These are phyloP conservation scores for Syngnathus acus DNA, from an alignment of 2,797 vertebrate genomes.

Conservation along the genomic window DNA sequence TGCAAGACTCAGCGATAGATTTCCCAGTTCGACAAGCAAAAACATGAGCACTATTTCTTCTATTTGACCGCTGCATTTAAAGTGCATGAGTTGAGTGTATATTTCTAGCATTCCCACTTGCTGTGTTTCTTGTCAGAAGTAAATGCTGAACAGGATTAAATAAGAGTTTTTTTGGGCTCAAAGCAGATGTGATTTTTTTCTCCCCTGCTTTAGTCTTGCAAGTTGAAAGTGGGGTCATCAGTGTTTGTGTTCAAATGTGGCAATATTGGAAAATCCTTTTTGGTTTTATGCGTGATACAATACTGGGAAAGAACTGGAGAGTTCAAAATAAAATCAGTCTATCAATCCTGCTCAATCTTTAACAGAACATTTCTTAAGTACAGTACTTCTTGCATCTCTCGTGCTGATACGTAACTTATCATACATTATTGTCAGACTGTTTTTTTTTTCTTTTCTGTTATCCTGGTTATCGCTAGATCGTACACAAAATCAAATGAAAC, in stretches of 20 bases:
- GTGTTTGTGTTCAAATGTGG: not conserved
- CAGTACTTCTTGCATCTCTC: not conserved
- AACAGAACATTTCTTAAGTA: not conserved
- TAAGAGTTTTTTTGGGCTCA: not conserved
- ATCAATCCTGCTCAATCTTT: not conserved
- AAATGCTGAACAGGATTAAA: constrained; percentile 1
- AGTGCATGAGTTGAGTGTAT: constrained; percentile 18
- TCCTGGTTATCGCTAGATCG: not conserved
- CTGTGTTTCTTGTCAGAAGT: constrained; percentile 19
- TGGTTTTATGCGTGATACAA: not conserved
- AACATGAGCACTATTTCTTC: not conserved
- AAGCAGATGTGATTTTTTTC: not conserved
- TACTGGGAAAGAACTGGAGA: not conserved
- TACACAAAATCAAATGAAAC: not conserved
- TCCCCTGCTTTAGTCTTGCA: not conserved
- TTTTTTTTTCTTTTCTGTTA: constrained; percentile 7
- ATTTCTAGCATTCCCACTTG: constrained; percentile 18
- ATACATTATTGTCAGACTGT: not conserved
- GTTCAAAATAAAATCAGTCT: not conserved
- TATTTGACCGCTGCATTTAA: constrained; percentile 12
- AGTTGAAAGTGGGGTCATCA: constrained; percentile 1
- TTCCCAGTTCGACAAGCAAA: not conserved
- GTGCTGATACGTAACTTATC: not conserved
- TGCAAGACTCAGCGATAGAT: not conserved
- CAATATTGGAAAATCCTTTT: not conserved